Percentiles rank a stretch among this genome's conserved stretches.
Evolutionary conservation across 2,888 invertebrate species (phyloP).

Genomic region (Apotomis turbidana): DNA sequence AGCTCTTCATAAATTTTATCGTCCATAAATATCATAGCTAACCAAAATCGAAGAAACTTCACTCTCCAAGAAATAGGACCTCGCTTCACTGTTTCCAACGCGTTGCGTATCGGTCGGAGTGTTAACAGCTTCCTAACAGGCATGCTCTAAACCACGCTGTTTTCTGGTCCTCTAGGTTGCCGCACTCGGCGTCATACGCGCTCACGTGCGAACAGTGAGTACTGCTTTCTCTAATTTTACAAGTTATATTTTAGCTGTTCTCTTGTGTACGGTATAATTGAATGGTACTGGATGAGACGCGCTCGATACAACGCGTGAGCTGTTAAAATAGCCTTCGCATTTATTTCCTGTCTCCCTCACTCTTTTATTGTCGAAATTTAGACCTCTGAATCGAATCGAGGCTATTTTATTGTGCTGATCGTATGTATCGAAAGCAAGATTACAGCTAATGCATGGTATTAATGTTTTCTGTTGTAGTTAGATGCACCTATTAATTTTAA

Average conservation of each 20-base stretch:
- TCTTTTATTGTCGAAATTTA: too few relatives aligned
- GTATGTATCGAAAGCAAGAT: constrained; percentile 1
- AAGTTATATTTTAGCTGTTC: constrained; percentile 50
- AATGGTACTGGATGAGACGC: too few relatives aligned
- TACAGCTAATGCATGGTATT: constrained; percentile 38
- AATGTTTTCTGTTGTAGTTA: constrained; percentile 44
- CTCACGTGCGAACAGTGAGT: constrained; percentile 88
- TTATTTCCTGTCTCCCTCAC: too few relatives aligned
- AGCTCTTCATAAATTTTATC: too few relatives aligned
- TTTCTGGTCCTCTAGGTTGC: constrained; percentile 83
- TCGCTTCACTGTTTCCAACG: constrained; percentile 14
- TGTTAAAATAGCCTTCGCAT: too few relatives aligned
- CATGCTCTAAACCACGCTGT: constrained; percentile 81
- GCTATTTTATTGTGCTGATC: too few relatives aligned
- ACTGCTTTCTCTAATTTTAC: constrained; percentile 67
- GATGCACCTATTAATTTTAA: constrained; percentile 35
- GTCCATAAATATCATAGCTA: too few relatives aligned
- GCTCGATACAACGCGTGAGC: too few relatives aligned
- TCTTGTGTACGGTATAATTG: background rate
- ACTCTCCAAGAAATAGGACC: background rate
- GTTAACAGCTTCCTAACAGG: constrained; percentile 75
- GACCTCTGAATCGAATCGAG: too few relatives aligned
- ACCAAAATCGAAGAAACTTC: background rate
- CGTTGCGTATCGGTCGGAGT: constrained; percentile 11
- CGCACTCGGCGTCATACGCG: constrained; percentile 85